Evolutionary conservation across 2,113 vertebrate species (phyloP).

Genomic region (Perca fluviatilis): DNA sequence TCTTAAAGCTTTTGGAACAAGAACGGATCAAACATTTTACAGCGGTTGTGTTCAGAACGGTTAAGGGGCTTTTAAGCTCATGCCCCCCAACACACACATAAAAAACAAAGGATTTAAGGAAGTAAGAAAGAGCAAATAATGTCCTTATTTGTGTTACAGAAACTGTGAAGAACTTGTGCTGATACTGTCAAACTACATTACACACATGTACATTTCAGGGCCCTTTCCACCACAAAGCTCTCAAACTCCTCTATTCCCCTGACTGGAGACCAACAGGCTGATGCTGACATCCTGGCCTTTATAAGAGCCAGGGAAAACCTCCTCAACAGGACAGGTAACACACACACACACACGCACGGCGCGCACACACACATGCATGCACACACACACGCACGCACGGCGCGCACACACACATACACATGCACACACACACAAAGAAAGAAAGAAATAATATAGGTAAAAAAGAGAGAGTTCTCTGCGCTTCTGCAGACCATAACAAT

Average conservation of each 20-base stretch:
- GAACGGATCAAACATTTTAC: constrained; percentile 31
- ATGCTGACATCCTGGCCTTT: constrained; percentile 94
- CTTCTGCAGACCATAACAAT: too few species aligned
- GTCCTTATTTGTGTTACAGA: background rate
- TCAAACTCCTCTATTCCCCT: constrained; percentile 85
- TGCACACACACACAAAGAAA: background rate
- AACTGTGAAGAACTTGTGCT: background rate
- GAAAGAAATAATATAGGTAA: background rate
- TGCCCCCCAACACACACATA: background rate
- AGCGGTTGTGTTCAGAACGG: background rate
- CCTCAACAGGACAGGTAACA: constrained; percentile 88
- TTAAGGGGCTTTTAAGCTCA: background rate
- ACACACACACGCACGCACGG: background rate
- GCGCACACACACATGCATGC: background rate
- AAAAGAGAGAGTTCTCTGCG: too few species aligned
- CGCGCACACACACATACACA: background rate
- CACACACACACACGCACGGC: background rate
- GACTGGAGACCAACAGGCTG: constrained; percentile 91
- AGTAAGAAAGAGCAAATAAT: too few species aligned
- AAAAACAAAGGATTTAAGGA: too few species aligned
- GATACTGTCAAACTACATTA: background rate
- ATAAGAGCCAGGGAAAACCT: constrained; percentile 91
- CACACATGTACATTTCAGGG: constrained; percentile 78
- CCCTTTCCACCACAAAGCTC: constrained; percentile 54
- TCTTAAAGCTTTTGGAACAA: background rate